These are phyloP conservation scores for Scomber colias DNA, from an alignment of 2,113 vertebrate species.

Conservation along the genomic window DNA sequence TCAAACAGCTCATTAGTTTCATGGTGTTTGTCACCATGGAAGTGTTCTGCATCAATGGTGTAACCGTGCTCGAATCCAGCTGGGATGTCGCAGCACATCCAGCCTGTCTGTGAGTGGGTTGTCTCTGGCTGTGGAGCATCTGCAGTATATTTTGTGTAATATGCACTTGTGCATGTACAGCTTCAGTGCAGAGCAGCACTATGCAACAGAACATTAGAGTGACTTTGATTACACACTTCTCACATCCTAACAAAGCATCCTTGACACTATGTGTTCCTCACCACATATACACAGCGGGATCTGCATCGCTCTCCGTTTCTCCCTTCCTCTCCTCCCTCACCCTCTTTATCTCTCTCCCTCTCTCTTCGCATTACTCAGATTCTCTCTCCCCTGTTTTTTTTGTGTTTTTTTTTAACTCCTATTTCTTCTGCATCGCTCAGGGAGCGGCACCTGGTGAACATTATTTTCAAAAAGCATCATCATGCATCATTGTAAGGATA, in stretches of 20 bases:
- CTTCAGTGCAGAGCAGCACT: constrained; percentile 44
- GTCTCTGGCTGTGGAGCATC: constrained; percentile 61
- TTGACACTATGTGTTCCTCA: constrained; percentile 51
- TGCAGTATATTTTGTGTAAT: constrained; percentile 62
- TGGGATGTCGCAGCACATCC: constrained; percentile 46
- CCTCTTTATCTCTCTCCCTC: not conserved
- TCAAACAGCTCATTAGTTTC: constrained; percentile 80
- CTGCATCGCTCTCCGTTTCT: constrained; percentile 25
- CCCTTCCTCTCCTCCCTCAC: constrained; percentile 10
- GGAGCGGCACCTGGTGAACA: constrained; percentile 82
- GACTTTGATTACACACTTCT: constrained; percentile 77
- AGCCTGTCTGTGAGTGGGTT: constrained; percentile 41
- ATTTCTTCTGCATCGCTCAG: constrained; percentile 70
- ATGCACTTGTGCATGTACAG: constrained; percentile 60
- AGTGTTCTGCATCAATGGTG: constrained; percentile 53
- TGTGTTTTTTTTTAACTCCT: constrained; percentile 59
- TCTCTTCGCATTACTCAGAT: constrained; percentile 22
- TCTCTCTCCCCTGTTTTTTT: constrained; percentile 40
- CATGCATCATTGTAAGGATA: constrained; percentile 85
- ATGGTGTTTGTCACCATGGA: constrained; percentile 70
- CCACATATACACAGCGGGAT: constrained; percentile 54
- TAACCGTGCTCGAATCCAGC: constrained; percentile 47
- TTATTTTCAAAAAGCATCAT: constrained; percentile 84
- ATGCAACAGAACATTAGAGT: constrained; percentile 67
- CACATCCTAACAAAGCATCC: constrained; percentile 70